phyloP scores from a whole-genome alignment of 2,888 invertebrate species.

The Deilephila elpenor region DNA sequence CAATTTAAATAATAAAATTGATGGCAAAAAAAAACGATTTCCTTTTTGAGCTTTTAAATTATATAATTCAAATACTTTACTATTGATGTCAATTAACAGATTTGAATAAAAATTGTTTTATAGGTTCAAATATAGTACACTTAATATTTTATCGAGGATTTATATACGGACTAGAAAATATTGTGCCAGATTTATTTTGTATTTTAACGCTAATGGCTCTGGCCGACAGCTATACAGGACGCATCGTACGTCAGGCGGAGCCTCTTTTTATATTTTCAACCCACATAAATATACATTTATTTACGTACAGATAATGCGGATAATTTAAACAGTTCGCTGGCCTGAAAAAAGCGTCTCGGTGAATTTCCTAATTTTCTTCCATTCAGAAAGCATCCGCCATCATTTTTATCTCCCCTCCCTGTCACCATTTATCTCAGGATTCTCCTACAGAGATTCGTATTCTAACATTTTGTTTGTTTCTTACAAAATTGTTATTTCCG shows the following conservation, averaged over 20 bases:
- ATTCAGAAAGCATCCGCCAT: constrained; percentile 81
- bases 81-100: too few relatives aligned
- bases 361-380: constrained; percentile 81
- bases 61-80: too few relatives aligned
- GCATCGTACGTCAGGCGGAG: background rate
- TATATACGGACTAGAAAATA: constrained; percentile 7
- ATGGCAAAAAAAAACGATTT: too few relatives aligned
- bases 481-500: constrained; percentile 83
- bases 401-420: constrained; percentile 82
- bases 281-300: constrained; percentile 53
- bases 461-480: constrained; percentile 82
- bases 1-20: too few relatives aligned
- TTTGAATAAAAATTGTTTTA: background rate
- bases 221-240: constrained; percentile 16
- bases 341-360: constrained; percentile 70
- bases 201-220: background rate
- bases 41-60: too few relatives aligned
- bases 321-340: constrained; percentile 72
- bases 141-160: background rate
- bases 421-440: constrained; percentile 79
- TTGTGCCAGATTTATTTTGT: background rate
- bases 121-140: background rate
- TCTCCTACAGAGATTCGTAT: constrained; percentile 73
- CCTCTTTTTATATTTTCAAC: constrained; percentile 37
- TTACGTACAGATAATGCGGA: constrained; percentile 62